Conservation (phyloP, 2,113 vertebrate species). For the Rhinolophus sinicus region DNA sequence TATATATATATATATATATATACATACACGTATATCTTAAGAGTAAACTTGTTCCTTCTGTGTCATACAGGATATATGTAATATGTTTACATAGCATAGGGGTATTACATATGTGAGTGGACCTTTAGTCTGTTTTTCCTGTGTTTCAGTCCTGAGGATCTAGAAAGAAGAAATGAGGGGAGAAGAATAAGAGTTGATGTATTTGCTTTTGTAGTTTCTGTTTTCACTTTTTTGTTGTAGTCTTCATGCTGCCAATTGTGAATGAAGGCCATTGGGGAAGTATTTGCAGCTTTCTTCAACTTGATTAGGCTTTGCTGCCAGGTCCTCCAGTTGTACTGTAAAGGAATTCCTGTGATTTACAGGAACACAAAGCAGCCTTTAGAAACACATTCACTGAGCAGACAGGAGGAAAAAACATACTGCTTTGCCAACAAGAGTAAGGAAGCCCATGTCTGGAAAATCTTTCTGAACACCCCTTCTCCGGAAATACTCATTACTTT, state of each 20-base stretch:
- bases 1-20: neutral
- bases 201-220: neutral
- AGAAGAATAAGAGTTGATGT: neutral
- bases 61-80: neutral
- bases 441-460: conserved; percentile 61
- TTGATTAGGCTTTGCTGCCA: neutral
- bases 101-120: neutral
- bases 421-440: conserved; percentile 49
- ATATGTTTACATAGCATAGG: neutral
- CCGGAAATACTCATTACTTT: conserved; percentile 41
- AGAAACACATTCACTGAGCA: neutral
- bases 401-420: conserved; percentile 51
- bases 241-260: neutral
- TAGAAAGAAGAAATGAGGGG: neutral
- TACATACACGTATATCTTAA: neutral
- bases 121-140: neutral
- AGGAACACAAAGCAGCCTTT: conserved; percentile 62
- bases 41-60: neutral
- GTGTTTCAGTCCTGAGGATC: neutral
- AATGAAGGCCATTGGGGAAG: neutral
- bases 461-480: neutral
- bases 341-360: conserved; percentile 79
- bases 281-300: neutral
- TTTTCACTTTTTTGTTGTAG: conserved; percentile 37
- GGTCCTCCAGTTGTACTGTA: neutral